Evolutionary conservation across 2,888 invertebrate species (phyloP).

Genomic region (Elegia similella): DNA sequence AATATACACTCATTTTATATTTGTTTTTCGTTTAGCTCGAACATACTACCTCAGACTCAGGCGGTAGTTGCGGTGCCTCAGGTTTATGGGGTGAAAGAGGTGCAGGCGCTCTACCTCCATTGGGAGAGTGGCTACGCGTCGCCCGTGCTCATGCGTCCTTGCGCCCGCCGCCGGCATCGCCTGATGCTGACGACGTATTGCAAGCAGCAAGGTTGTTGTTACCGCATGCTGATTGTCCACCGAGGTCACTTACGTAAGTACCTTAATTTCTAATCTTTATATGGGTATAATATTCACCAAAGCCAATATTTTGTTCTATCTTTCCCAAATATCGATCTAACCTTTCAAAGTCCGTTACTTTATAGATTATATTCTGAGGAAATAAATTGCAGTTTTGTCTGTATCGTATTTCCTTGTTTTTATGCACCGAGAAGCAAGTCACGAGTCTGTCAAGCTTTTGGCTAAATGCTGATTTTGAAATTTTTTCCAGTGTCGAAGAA

Average conservation of each 20-base stretch:
- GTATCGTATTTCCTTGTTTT: too few relatives aligned
- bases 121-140: conserved; percentile 95
- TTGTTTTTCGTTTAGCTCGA: conserved; percentile 76
- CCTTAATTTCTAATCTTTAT: not conserved
- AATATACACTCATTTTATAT: not conserved
- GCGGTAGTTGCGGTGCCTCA: conserved; percentile 52
- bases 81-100: conserved; percentile 92
- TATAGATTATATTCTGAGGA: too few relatives aligned
- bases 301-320: too few relatives aligned
- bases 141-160: conserved; percentile 91
- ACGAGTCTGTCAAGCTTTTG: too few relatives aligned
- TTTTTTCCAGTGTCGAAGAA: conserved; percentile 77
- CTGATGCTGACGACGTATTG: conserved; percentile 93
- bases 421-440: too few relatives aligned
- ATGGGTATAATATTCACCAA: too few relatives aligned
- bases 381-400: too few relatives aligned
- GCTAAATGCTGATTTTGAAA: too few relatives aligned
- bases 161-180: conserved; percentile 88
- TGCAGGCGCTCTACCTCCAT: conserved; percentile 92
- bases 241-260: conserved; percentile 85
- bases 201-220: conserved; percentile 92
- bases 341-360: too few relatives aligned
- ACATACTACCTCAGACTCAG: conserved; percentile 67
- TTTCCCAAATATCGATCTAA: too few relatives aligned
- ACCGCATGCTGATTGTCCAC: conserved; percentile 94